Evolutionary conservation across 1,140 invertebrate species (phyloP).

Genomic region (Plodia interpunctella): DNA sequence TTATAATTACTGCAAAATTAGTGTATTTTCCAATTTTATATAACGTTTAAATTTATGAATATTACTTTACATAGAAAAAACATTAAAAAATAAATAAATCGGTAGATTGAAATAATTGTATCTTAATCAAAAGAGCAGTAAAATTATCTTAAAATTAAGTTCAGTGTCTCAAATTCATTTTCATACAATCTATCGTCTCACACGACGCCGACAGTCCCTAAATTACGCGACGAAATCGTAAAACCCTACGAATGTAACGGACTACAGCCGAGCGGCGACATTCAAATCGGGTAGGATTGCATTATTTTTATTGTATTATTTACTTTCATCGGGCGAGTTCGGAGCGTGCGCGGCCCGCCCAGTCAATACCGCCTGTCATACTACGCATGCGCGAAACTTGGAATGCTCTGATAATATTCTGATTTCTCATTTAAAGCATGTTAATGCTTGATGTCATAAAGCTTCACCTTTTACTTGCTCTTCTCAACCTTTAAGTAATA

Average conservation of each 20-base stretch:
- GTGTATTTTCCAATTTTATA: too few relatives aligned
- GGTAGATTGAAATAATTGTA: too few relatives aligned
- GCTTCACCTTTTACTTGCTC: conserved; percentile 30
- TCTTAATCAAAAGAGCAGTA: too few relatives aligned
- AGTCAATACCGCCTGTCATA: conserved; percentile 43
- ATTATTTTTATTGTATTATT: conserved; percentile 69
- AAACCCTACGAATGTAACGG: background rate
- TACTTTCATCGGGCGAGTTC: conserved; percentile 41
- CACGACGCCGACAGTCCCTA: too few relatives aligned
- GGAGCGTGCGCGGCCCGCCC: conserved; percentile 51
- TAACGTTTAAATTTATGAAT: too few relatives aligned
- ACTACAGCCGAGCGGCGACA: conserved; percentile 19
- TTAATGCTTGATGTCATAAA: conserved; percentile 52
- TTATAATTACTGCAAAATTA: too few relatives aligned
- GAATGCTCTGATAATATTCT: conserved; percentile 51
- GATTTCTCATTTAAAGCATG: conserved; percentile 65
- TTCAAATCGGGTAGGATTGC: conserved; percentile 53
- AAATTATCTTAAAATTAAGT: too few relatives aligned
- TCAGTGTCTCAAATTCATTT: too few relatives aligned
- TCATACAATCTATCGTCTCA: too few relatives aligned
- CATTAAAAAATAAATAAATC: too few relatives aligned
- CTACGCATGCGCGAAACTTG: conserved; percentile 63
- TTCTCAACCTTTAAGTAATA: too few relatives aligned
- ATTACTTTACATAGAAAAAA: too few relatives aligned
- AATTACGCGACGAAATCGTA: background rate